Base-by-base conservation (phyloP, 2,797 vertebrate species). In the Artibeus jamaicensis region DNA sequence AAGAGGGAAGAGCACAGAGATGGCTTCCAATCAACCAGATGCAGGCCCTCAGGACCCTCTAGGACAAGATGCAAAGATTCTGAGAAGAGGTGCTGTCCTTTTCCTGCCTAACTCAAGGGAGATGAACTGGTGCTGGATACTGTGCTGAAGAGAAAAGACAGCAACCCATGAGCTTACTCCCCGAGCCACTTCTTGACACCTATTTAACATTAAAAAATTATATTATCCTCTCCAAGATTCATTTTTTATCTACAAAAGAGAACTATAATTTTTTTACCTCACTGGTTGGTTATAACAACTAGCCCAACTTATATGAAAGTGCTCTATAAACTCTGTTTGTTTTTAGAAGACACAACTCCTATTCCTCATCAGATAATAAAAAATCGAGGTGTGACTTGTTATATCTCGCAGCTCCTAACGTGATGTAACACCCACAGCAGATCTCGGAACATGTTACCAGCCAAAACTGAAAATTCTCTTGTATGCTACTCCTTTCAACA, bases 161-260 rank as follows among this genome's bases (percentile, higher is more conserved):
- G 8, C 2, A 15, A 65, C 3, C 2, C 6, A 42, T 42, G 37
- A 76, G 5, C 10, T 59, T 76, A 81, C 57, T 62, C 22, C 44
- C 48, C 93, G 79, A 44, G 50, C 44, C 19, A 83, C 46, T 16
- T 89, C 62, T 73, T 65, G 55, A 78, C 1, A 18, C 0, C 1
- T 42, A 65, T 34, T 70, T 74, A 34, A 65, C 46, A 84, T 39
- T 86, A 70, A 87, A 95, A 93, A 86, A 50, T 32, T n/a, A 76
- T 70, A 14, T 83, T 37, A 26, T 34, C 5, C 12, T 89, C n/a
- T 86, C 37, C 73, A 50, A 94, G 32, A 34, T 86, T 91, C 16
- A 70, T 84, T 94, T 84, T 88, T 86, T 24, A 77, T 65, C n/a
- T 77, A 7, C 3, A 68, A 90, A 96, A 73, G 6, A 0, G 62